phyloP scores from a whole-genome alignment of 2,113 vertebrate genomes.

The Stegastes partitus region DNA sequence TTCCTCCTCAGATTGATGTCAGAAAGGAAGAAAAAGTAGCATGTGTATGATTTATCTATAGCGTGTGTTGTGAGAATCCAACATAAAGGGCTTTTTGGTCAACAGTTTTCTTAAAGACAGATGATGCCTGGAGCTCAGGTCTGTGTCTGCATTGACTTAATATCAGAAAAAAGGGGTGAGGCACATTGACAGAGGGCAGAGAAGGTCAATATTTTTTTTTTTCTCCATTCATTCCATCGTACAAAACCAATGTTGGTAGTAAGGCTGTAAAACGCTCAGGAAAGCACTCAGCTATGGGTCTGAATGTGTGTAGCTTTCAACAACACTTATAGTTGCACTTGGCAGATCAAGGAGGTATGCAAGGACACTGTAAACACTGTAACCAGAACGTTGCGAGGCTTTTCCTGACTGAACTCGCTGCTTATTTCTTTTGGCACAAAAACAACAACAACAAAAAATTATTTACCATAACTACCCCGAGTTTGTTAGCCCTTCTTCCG shows the following conservation, averaged over 20 bases:
- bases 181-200: conserved; percentile 2
- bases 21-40: not conserved
- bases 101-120: not conserved
- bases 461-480: not conserved
- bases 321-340: conserved; percentile 8
- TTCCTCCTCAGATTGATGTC: not conserved
- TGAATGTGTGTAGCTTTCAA: not conserved
- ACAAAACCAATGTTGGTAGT: not conserved
- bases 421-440: conserved; percentile 31
- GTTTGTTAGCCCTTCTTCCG: not conserved
- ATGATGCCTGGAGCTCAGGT: not conserved
- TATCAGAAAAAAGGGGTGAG: conserved; percentile 3
- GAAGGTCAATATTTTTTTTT: not conserved
- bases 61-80: not conserved
- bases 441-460: not conserved
- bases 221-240: not conserved
- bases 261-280: conserved; percentile 11
- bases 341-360: not conserved
- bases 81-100: conserved; percentile 14
- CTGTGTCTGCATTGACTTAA: not conserved
- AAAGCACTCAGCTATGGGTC: not conserved
- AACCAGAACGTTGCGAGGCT: not conserved
- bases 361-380: not conserved
- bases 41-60: not conserved
- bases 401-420: not conserved